Conservation (phyloP, 2,113 vertebrate species). For the Carollia perspicillata region DNA sequence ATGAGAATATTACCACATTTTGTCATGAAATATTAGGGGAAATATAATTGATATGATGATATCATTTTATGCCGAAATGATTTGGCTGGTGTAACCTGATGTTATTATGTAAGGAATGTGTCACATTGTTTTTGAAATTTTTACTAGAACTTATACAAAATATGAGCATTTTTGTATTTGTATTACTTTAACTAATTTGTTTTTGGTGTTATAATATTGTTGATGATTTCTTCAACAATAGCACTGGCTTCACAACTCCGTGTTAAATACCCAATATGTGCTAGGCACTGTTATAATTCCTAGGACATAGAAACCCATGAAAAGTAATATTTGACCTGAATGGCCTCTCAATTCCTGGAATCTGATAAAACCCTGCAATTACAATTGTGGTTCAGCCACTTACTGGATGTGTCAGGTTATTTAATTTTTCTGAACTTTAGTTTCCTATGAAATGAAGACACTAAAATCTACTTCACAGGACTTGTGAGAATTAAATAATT, state of each 20-base stretch:
- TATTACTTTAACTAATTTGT: constrained; percentile 4
- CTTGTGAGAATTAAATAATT: neutral
- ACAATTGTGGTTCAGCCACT: neutral
- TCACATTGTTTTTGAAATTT: neutral
- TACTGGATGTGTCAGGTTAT: neutral
- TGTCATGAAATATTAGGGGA: neutral
- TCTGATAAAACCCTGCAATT: neutral
- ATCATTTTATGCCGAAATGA: neutral
- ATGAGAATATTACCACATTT: neutral
- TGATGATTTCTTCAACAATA: neutral
- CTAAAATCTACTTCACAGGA: neutral
- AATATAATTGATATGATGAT: neutral
- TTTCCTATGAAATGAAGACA: neutral
- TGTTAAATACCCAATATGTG: neutral
- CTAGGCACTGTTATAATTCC: neutral
- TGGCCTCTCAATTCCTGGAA: neutral
- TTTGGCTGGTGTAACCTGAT: neutral
- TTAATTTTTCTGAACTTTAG: neutral
- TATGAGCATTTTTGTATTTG: neutral
- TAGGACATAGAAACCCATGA: neutral
- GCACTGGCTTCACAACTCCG: neutral
- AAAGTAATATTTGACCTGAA: neutral
- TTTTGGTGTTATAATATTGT: neutral
- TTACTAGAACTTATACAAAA: neutral
- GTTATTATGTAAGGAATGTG: neutral